Base-by-base conservation (phyloP, 2,888 invertebrate genomes). In the Lepas anatifera region DNA sequence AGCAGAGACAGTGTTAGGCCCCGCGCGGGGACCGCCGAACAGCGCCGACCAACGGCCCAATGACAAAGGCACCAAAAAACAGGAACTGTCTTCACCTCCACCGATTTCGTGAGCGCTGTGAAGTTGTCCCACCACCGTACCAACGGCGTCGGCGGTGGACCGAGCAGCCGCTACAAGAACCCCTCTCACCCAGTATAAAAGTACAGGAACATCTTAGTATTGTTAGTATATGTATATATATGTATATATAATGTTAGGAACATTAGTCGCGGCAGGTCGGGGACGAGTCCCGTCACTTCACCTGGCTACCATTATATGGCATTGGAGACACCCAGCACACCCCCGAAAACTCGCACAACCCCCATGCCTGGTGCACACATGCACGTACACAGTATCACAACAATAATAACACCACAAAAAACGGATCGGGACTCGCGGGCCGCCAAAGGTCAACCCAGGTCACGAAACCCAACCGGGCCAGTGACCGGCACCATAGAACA, bases 191-290 rank as follows among this genome's bases (percentile, higher is more conserved):
- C 58, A 32, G 58, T 69, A 69, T 69, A 69, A 52, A 69, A 46
- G 46, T 69, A 69, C 46, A 69, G 50, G 58, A 37, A 69, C 46
- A 69, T 69, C n/a, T 69, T 46, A 46, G 46, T 69, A 69, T 69
- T 58, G 58, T 58, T 58, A 58, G 46, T 69, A 69, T 69, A 69
- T 69, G 46, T 69, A 52, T 68, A 69, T 69, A 68, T 52, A 52
- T 52, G 29, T 52, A 52, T 63, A 39, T 64, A 64, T 64, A 64
- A 39, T 39, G 37, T 37, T 64, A 64, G 37, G 64, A 64, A 64
- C 39, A 64, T 64, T 58, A 58, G 58, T 32, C 32, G 58, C 22
- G 58, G 58, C n/a, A 8, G 10, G 58, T 29, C 58, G 32, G 13
- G 58, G 48, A 43, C 48, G 13, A 13, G 58, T 7, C 58, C 11